Base-by-base conservation (phyloP, 2,888 invertebrate genomes). In the Acrobasis repandana region DNA sequence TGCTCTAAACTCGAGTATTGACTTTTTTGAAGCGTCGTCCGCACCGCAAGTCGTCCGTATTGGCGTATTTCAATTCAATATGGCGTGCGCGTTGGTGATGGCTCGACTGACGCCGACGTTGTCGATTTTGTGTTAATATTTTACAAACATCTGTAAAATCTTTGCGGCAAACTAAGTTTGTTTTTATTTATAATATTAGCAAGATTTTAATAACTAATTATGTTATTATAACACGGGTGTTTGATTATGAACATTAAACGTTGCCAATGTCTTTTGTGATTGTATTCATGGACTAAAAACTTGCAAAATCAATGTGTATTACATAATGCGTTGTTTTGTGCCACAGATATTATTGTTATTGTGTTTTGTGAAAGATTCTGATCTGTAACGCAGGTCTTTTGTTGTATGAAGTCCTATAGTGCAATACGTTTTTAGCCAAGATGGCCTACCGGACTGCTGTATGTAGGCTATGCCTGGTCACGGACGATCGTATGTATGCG, bases 401-500 rank as follows among this genome's bases (percentile, higher is more conserved):
- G 20, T 54, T 54, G 9, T 18, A 11, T 16, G 11, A 16, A 14
- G 4, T 18, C 9, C 11, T 36, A 3, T 15, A 54, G 54, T 54
- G 54, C 18, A 14, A 10, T 11, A 16, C 1, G 10, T 33, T 1
- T 10, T 33, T n/a, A 3, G 8, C 9, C 5, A 54, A 38, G 38
- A 54, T 54, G 54, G 54, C 38, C 6, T 54, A 54, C 14, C 38
- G 54, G 14, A 54, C 54, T 20, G 54, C 38, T 43, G 38, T 54
- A 20, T 54, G 54, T 9, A 54, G 54, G 54, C 54, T 54, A 0
- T 54, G 54, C 20, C 54, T 54, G 20, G 38, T 54, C 1, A 54
- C 54, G 20, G 38, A 54, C 20, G 54, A 54, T 11, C 36, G 38
- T 14, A 54, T 54, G 54, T 54, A 38, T 9, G 38, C 54, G 11